Conservation (phyloP, 35 echinoderm and acorn worm genomes). For the Ophiothrix spiculata region DNA sequence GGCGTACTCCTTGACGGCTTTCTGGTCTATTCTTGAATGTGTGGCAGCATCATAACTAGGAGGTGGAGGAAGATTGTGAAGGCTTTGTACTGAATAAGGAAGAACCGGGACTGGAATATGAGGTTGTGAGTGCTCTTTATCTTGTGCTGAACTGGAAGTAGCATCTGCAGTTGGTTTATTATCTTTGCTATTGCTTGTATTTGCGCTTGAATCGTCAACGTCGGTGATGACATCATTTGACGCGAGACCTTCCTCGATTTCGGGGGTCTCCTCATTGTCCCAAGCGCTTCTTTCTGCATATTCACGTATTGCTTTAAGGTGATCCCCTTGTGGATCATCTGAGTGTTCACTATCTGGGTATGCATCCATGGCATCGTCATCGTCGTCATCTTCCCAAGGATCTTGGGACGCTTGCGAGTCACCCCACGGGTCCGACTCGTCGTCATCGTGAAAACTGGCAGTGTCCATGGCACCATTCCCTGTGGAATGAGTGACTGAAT, state of each 20-base stretch:
- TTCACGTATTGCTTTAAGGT: slow-evolving; percentile 59
- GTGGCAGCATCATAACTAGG: background rate
- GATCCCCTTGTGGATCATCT: background rate
- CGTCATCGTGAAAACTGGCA: background rate
- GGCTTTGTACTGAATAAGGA: background rate
- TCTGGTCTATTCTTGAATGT: slow-evolving; percentile 5
- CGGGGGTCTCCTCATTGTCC: slow-evolving; percentile 39
- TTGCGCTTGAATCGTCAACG: slow-evolving; percentile 14
- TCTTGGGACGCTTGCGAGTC: background rate
- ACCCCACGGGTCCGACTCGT: slow-evolving; percentile 13
- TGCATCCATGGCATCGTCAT: slow-evolving; percentile 12
- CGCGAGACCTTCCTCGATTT: slow-evolving; percentile 55
- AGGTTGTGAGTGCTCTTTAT: slow-evolving; percentile 20
- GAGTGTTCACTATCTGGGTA: background rate
- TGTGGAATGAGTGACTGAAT: background rate
- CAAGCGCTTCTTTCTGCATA: slow-evolving; percentile 60
- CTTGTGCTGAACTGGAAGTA: background rate
- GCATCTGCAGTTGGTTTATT: background rate
- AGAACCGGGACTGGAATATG: background rate
- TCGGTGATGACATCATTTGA: slow-evolving; percentile 53
- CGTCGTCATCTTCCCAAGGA: slow-evolving; percentile 1
- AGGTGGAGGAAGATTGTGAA: background rate
- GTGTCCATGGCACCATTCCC: background rate
- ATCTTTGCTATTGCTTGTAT: background rate
- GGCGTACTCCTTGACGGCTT: slow-evolving; percentile 79